These are phyloP conservation scores for Hyphantria cunea DNA, from an alignment of 1,140 invertebrate species.

Conservation along the genomic window DNA sequence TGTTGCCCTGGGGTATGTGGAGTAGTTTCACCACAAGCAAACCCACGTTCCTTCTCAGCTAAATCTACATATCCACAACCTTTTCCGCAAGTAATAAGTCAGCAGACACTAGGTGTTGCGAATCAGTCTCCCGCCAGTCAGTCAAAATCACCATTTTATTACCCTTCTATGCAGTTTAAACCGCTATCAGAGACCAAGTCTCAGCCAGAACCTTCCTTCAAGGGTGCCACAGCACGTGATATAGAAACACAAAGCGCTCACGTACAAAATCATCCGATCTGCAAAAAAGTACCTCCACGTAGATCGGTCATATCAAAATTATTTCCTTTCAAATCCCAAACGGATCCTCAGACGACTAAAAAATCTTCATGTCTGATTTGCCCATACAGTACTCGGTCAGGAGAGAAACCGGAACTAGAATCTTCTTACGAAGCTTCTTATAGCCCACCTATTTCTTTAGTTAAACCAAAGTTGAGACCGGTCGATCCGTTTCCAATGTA, in stretches of 20 bases:
- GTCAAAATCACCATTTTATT: slow-evolving; percentile 6
- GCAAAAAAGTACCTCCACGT: no score
- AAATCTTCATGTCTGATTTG: neutral
- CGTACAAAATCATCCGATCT: no score
- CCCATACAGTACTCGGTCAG: slow-evolving; percentile 7
- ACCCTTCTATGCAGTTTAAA: slow-evolving; percentile 44
- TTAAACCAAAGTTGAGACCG: neutral
- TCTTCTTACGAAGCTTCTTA: neutral
- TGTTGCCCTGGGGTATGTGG: neutral
- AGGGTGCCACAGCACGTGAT: no score
- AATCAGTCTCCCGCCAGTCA: slow-evolving; percentile 33
- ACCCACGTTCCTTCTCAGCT: no score
- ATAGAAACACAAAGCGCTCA: no score
- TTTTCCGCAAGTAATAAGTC: no score
- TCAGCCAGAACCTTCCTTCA: neutral
- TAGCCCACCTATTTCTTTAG: neutral
- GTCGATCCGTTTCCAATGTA: slow-evolving; percentile 1
- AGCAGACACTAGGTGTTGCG: neutral
- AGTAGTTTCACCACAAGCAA: no score
- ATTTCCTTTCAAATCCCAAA: no score
- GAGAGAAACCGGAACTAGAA: neutral
- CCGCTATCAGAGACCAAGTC: neutral
- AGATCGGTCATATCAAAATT: no score
- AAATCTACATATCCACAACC: no score
- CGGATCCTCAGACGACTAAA: no score